Evolutionary conservation across 2,888 invertebrate species (phyloP), one percentile per base, ranked within the genome.

Genomic region (Apamea anceps): DNA sequence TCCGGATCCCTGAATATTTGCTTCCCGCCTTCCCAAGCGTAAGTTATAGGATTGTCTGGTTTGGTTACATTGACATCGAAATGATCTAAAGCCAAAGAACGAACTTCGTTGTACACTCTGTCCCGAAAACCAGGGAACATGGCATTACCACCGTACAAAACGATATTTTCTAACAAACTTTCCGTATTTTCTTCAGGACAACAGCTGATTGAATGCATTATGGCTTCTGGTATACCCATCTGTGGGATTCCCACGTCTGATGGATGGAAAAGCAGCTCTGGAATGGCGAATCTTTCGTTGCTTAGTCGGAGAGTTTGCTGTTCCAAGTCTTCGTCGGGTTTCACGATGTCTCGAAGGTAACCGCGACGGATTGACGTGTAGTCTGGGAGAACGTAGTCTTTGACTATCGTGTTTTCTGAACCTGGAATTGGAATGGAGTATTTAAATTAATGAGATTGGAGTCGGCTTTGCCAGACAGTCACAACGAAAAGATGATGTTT

Each of bases 311-410:
- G 97, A 32, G 98, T 98, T 97, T 99, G 98, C 89, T 98, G 98
- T 88, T 98, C 98, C 3, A 97, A 88, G 21, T 97, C 97, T 85
- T 97, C 96, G 12, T 95, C 94, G 0, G 96, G 94, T 88, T 92
- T 92, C 8, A 96, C 92, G 2, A 95, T 87, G 37, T 96, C 95
- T 28, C 96, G 90, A 0, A 97, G 92, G 77, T 96, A 99, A 18
- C 99, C 99, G 87, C 99, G 96, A 78, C 98, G 97, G 13, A 99
- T 97, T 3, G 98, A 98, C 0, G 99, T 99, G 94, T 99, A 99
- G 96, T 99, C 99, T 0, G 99, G 99, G 75, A 99, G 95, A 0
- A 99, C 98, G 94, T 99, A 99, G 93, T 99, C 99, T 87, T 98
- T 97, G 7, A 98, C 97, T 77, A 99, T 98, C 8, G 98, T 97